phyloP scores from a whole-genome alignment of 2,113 vertebrate species.

The human (Homo sapiens) region GRCh38 chr3:129319001-129319500 shows the following conservation, averaged over 20 bases:
- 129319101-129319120: too few species aligned
- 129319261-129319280: too few species aligned
- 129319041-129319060: too few species aligned
- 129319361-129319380: not conserved
- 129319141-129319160: too few species aligned
- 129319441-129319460: not conserved
- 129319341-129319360: not conserved
- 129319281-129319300: not conserved
- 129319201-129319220: rapidly evolving
- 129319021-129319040: not conserved
- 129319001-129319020: not conserved
- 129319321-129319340: not conserved
- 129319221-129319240: rapidly evolving
- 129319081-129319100: not conserved
- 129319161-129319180: not conserved
- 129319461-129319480: not conserved
- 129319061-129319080: not conserved
- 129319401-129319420: not conserved
- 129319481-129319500: not conserved
- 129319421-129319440: not conserved
- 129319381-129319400: not conserved
- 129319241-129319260: not conserved
- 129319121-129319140: too few species aligned
- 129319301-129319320: not conserved
- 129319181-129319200: not conserved